Evolutionary conservation across 2,113 vertebrate species (phyloP), one percentile per base, ranked within the genome.

Genomic region (Siniperca chuatsi): DNA sequence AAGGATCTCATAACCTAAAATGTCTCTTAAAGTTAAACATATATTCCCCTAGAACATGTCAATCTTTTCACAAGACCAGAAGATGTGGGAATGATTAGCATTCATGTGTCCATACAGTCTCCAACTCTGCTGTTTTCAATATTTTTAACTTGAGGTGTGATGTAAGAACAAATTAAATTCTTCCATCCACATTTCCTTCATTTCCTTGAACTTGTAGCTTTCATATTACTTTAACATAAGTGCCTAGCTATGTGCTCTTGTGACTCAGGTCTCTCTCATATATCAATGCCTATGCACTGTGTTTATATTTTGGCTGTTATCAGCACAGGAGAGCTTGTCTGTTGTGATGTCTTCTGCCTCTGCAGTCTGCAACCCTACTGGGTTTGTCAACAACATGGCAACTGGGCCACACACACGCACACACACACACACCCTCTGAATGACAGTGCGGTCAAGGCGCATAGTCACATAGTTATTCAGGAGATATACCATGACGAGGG

Each of bases 341-440:
- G 11, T 74, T 35, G 54, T 65, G 70, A 78, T 80, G 84, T 52
- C 82, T 52, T 79, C 73, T 61, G 61, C 57, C 48, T 79, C 73
- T 61, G 61, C 57, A 46, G 40, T 33, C n/a, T 64, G 58, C 73
- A 69, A 42, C 42, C 40, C 46, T 25, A 52, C 37, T 3, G 70
- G 12, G 25, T 37, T 82, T 65, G 40, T 58, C 68, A 82, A 86
- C 79, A 84, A 62, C 66, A 80, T 77, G 79, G 75, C 83, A 85
- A 66, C 66, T 52, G 55, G 54, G 35, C 40, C 65, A 71, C 46
- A 33, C 35, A 44, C 29, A 29, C 29, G 2, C 29, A 29, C 29
- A 29, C 29, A 29, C 29, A 29, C 29, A 29, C 35, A 44, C 29
- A 29, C 62, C 9, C 21, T 65, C 13, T 12, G 70, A 83, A 66